A percentile compares a stretch with the other conserved stretches of the same genome.
phyloP scores from a whole-genome alignment of 2,797 vertebrate genomes.

The Tenualosa ilisha region DNA sequence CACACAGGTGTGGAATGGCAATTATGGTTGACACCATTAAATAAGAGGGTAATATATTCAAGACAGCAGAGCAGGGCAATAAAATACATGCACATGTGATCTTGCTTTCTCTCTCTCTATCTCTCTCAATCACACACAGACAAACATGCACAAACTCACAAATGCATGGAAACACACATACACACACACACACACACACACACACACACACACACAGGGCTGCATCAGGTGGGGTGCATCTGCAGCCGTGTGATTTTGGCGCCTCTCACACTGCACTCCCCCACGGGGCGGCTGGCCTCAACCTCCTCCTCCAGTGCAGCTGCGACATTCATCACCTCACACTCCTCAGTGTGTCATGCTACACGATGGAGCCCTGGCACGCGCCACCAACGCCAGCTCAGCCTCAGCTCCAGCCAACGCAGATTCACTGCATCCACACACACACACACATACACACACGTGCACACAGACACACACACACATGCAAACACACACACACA shows the following conservation, averaged over 20 bases:
- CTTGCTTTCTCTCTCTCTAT: background rate
- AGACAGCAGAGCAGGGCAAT: background rate
- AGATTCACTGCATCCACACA: background rate
- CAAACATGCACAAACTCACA: background rate
- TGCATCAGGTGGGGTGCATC: conserved; percentile 47
- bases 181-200: background rate
- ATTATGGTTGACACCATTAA: background rate
- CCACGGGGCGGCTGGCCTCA: background rate
- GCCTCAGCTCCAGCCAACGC: background rate
- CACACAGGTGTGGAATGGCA: background rate
- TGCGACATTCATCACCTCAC: conserved; percentile 35
- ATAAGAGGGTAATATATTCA: background rate
- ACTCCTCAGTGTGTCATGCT: conserved; percentile 8
- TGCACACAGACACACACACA: background rate
- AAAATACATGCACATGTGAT: background rate
- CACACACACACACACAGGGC: background rate
- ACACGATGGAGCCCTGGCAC: conserved; percentile 22
- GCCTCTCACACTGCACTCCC: background rate
- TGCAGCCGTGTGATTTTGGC: conserved; percentile 28
- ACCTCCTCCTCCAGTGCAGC: conserved; percentile 27
- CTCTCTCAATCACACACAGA: background rate
- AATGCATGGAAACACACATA: background rate
- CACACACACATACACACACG: background rate
- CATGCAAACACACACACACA: background rate
- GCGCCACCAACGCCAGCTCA: background rate